Base-by-base conservation (phyloP, 2,113 vertebrate genomes). In the Gopherus evgoodei region DNA sequence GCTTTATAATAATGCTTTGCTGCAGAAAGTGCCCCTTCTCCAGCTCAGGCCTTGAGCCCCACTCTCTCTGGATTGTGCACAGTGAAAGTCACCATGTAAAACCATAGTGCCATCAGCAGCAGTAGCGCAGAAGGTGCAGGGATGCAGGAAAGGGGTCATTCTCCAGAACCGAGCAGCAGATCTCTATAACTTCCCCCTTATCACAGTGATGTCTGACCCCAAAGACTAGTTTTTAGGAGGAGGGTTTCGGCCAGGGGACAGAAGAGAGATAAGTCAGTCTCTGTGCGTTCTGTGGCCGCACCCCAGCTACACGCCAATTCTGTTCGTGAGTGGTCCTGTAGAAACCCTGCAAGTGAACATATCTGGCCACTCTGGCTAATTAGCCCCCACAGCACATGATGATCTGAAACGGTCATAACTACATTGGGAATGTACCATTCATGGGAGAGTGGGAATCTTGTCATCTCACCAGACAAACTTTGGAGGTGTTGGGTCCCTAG, bases 241-340 rank as follows among this genome's bases (percentile, higher is more conserved):
- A 57, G 27, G 35, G 31, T 80, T 72, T 88, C 22, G 44, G 7
- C 38, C 38, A 11, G 69, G n/a, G 69, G 17, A 42, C n/a, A 42
- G 35, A 11, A 42, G n/a, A 75, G n/a, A 75, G 38, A 65, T 31
- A 31, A 17, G 13, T 65, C 31, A 35, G n/a, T 42, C 69, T 75
- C n/a, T 5, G 4, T 42, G 35, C 5, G 4, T 10, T 24, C 38
- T 75, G 7, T 84, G 86, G 78, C 52, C 27, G 17, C 12, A 21
- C 4, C 0, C 1, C 22, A 5, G 8, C 19, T 22, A 35, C 3
- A 72, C 2, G 54, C 5, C 31, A 78, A 10, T 27, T 69, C 59
- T 83, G 1, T 44, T 91, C 9, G 38, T 3, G 29, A 42, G 5
- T 25, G 14, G 65, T 42, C 2, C 10, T 59, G 1, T 38, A 9